Evolutionary conservation across 2,888 invertebrate species (phyloP).

Genomic region (Cerastis rubricosa): DNA sequence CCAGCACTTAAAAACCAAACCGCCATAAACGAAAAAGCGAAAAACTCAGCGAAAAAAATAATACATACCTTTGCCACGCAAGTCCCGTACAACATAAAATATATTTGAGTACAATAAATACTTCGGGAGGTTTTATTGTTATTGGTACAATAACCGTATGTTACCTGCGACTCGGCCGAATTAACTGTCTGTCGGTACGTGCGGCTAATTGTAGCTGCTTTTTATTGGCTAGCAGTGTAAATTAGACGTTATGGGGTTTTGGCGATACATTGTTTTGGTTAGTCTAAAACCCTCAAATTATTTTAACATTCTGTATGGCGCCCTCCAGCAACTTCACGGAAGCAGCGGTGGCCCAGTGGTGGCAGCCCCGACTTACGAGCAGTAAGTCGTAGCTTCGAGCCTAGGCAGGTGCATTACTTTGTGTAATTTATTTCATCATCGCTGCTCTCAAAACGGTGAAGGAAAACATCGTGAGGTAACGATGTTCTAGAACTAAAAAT

Average conservation of each 20-base stretch:
- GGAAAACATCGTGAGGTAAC: no score
- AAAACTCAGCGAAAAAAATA: constrained; percentile 47
- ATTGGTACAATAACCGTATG: constrained; percentile 70
- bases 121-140: constrained; percentile 66
- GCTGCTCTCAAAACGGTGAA: no score
- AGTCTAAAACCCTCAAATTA: background rate
- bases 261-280: constrained; percentile 35
- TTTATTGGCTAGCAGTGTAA: constrained; percentile 61
- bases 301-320: no score
- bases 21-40: constrained; percentile 25
- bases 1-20: constrained; percentile 14
- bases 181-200: constrained; percentile 68
- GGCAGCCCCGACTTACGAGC: no score
- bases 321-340: no score
- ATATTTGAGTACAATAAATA: constrained; percentile 66
- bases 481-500: no score
- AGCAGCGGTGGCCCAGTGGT: no score
- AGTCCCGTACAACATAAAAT: constrained; percentile 67
- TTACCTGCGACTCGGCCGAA: constrained; percentile 66
- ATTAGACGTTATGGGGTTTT: constrained; percentile 63
- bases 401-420: no score
- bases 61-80: constrained; percentile 38
- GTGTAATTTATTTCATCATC: no score
- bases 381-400: no score
- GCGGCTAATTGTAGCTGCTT: constrained; percentile 64